Evolutionary conservation across 2,797 vertebrate species (phyloP), one percentile per base, ranked within the genome.

Genomic region (Benthosema pterotum): DNA sequence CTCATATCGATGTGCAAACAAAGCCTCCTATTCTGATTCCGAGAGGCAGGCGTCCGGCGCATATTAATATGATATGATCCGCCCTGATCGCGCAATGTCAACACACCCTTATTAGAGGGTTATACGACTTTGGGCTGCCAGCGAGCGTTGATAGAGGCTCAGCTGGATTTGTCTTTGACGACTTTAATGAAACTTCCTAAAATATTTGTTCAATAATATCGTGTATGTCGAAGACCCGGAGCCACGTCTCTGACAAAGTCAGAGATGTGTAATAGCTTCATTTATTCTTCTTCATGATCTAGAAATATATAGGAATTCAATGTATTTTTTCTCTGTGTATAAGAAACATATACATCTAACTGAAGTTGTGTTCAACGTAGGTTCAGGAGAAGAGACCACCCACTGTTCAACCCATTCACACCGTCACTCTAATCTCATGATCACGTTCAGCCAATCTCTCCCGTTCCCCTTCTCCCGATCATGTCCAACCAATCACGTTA

Each of bases 1-100:
- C 90, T 93, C 91, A 94, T 94, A 92, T 91, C 80, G 61, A 86
- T 84, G 92, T 87, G 93, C 91, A 94, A 94, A 94, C 90, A 93
- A 83, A 87, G 79, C 72, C 78, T 84, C 83, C 79, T 88, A 85
- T 83, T 85, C 86, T 69, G 90, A 89, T 87, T 80, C 65, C 17
- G 60, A 74, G 84, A 80, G 75, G 75, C 78, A 60, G 54, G 72
- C 82, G 84, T 91, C 90, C 89, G 57, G 76, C 77, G 88, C 89
- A 88, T 92, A 91, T 92, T 92, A 93, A 93, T 92, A 88, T 83
- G 75, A 84, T 75, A 69, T 80, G 83, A 87, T 81, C 65, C 83
- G 67, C 82, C 86, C 77, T 25, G 75, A 75, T 79, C 58, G 69
- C 69, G 75, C 81, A 85, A 74, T 88, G 86, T 87, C 86, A 90